Conservation (phyloP, 2,113 vertebrate species). For the Myiozetetes cayanensis region DNA sequence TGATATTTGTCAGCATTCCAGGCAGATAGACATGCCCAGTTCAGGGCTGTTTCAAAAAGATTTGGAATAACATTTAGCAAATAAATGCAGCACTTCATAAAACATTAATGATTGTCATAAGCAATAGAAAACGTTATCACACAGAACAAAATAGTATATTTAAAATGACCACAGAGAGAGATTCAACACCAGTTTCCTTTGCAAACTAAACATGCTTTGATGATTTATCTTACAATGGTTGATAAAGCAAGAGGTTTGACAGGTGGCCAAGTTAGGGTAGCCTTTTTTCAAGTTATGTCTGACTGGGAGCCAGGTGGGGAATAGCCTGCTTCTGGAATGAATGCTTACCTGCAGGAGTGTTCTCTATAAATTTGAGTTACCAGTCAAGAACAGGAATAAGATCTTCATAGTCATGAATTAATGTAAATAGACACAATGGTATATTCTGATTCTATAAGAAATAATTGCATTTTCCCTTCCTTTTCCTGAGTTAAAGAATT, state of each 20-base stretch:
- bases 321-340: not conserved
- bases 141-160: not conserved
- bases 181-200: not conserved
- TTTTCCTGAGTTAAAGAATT: not conserved
- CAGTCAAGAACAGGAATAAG: not conserved
- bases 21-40: not conserved
- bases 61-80: constrained; percentile 32
- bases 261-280: not conserved
- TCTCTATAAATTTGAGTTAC: not conserved
- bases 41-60: not conserved
- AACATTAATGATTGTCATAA: constrained; percentile 18
- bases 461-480: not conserved
- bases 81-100: constrained; percentile 37
- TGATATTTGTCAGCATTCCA: constrained; percentile 10
- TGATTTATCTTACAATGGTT: not conserved
- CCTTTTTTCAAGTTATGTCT: not conserved
- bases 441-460: not conserved
- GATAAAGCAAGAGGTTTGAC: not conserved
- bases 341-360: not conserved
- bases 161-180: constrained; percentile 10
- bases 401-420: not conserved
- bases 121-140: not conserved
- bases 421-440: not conserved
- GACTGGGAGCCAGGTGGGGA: not conserved
- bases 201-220: not conserved